Evolutionary conservation across 2,113 vertebrate genomes (phyloP), one percentile per base, ranked within the genome.

Genomic region (Eptesicus fuscus): DNA sequence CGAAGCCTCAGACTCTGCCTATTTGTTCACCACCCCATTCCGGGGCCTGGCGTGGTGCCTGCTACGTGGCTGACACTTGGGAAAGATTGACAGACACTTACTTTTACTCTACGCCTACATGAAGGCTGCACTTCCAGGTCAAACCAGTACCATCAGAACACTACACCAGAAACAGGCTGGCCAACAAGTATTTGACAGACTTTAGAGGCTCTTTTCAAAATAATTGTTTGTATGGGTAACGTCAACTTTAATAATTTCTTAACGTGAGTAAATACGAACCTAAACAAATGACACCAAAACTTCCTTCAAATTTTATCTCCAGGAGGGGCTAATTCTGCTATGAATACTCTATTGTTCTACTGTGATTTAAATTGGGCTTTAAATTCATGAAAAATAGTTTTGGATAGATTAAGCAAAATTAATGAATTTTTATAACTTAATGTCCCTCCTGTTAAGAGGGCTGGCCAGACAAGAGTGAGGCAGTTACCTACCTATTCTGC

Each of bases 41-140:
- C 12, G 13, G 40, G 61, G 11, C 14, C 42, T 89, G 13, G 35
- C 0, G 0, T 12, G 44, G 28, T 28, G 49, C 67, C 78, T 20
- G 2, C 25, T 0, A 3, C 0, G 0, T 8, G 23, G 77, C 42
- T 51, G 28, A 44, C 32, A 5, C 22, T 17, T 86, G n/a, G 40
- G 61, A 69, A 35, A 70, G 23, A 40, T 65, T 47, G 49, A 4
- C 2, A 18, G 18, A 83, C 35, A 6, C 14, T 51, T 37, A 28
- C n/a, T 63, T 65, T 84, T 83, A 23, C 63, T 82, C 70, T 16
- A 7, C 16, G 25, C 30, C 8, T 37, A 37, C 1, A 2, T 32
- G 25, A 65, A 76, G 42, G 23, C 37, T 87, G 67, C 28, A 20
- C 18, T 76, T 93, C 23, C n/a, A 56, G 0, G 4, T 40, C 59